These are phyloP conservation scores for Ataeniobius toweri DNA, from an alignment of 2,797 vertebrate species.

Conservation along the genomic window DNA sequence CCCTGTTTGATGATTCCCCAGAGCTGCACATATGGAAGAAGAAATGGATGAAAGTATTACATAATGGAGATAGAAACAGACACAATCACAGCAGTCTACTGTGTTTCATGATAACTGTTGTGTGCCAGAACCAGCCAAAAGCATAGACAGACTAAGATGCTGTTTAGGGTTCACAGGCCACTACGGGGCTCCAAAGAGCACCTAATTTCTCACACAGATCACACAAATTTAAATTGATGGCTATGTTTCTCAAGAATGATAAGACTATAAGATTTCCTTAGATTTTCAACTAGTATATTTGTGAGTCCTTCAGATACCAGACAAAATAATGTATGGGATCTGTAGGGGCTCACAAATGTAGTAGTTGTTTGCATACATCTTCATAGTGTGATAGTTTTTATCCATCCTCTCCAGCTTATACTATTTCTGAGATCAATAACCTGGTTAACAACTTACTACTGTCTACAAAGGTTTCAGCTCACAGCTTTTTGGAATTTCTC, in stretches of 20 bases:
- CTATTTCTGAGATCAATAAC: too few relatives aligned
- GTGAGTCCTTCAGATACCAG: neutral
- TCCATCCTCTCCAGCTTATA: too few relatives aligned
- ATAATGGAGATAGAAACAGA: neutral
- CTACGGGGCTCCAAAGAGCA: neutral
- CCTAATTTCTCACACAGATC: neutral
- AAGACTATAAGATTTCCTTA: neutral
- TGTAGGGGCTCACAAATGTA: neutral
- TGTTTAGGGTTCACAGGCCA: neutral
- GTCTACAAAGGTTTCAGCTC: too few relatives aligned
- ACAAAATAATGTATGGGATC: neutral
- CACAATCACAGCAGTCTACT: neutral
- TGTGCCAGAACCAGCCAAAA: neutral
- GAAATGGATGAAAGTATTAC: neutral
- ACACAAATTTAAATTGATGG: neutral
- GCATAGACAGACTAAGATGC: neutral
- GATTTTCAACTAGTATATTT: neutral
- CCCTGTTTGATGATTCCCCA: constrained; percentile 99
- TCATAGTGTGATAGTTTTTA: neutral
- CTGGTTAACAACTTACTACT: neutral
- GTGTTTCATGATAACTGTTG: neutral
- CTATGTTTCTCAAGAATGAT: neutral
- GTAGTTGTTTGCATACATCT: neutral
- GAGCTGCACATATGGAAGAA: constrained; percentile 81
- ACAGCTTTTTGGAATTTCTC: too few relatives aligned